phyloP scores from a whole-genome alignment of 1,140 invertebrate species.

The Chironomus striatipennis region DNA sequence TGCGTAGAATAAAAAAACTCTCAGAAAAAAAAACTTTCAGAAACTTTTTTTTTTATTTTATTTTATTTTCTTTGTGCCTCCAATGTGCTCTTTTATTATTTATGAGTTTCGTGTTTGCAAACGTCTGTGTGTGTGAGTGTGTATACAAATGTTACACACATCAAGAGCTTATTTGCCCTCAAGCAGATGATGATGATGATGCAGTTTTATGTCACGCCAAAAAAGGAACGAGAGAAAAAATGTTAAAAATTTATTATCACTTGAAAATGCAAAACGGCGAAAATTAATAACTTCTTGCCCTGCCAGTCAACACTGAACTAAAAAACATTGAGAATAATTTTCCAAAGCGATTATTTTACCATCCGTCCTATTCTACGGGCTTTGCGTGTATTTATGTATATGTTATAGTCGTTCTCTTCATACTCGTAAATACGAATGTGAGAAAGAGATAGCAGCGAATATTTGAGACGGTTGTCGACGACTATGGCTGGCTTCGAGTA shows the following conservation, averaged over 20 bases:
- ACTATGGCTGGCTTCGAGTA: background rate
- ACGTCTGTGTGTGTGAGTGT: background rate
- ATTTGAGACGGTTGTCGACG: background rate
- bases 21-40: no score
- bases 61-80: background rate
- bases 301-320: slow-evolving; percentile 21
- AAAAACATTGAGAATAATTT: slow-evolving; percentile 23
- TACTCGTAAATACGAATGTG: background rate
- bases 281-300: slow-evolving; percentile 23
- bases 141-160: background rate
- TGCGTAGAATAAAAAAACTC: no score
- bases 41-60: background rate
- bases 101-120: background rate
- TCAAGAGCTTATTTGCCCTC: background rate
- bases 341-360: background rate
- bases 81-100: no score
- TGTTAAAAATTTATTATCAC: slow-evolving; percentile 19
- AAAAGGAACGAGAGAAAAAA: slow-evolving; percentile 3
- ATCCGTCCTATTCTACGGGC: background rate
- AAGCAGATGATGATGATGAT: background rate
- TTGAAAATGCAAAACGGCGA: background rate
- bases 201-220: background rate
- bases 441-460: background rate
- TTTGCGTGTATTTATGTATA: background rate
- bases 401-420: slow-evolving; percentile 8